Percentiles rank a stretch among this genome's conserved stretches.
Evolutionary conservation across 2,888 invertebrate genomes (phyloP).

Genomic region (Scrobipalpa atriplicella): DNA sequence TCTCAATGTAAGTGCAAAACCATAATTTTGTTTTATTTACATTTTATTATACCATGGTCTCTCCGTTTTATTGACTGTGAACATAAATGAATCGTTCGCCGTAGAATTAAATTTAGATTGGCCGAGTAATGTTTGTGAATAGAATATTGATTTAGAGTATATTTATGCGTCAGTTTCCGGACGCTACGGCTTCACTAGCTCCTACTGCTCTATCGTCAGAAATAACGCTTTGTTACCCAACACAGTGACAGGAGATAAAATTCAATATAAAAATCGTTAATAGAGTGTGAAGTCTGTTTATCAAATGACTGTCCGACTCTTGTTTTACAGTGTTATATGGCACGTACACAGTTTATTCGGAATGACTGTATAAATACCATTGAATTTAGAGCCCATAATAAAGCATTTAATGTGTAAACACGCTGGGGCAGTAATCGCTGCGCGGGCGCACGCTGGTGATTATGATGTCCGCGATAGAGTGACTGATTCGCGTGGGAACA

Average conservation of each 20-base stretch:
- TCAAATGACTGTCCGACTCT: constrained; percentile 2
- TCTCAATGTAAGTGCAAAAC: constrained; percentile 2
- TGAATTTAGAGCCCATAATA: constrained; percentile 41
- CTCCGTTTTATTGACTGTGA: constrained; percentile 49
- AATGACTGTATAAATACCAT: constrained; percentile 20
- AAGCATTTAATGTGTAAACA: constrained; percentile 47
- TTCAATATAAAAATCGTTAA: not conserved
- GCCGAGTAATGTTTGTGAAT: constrained; percentile 45
- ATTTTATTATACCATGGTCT: constrained; percentile 30
- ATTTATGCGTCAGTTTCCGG: constrained; percentile 40
- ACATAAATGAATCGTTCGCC: constrained; percentile 52
- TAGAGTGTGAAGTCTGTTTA: not conserved
- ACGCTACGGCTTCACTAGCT: not conserved
- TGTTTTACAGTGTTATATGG: not conserved
- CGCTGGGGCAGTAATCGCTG: constrained; percentile 30
- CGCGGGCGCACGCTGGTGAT: constrained; percentile 24
- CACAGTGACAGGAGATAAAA: not conserved
- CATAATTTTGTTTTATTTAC: constrained; percentile 25
- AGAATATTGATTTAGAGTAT: constrained; percentile 44
- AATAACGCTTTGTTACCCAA: constrained; percentile 31
- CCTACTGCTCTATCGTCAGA: constrained; percentile 2
- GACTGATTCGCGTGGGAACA: constrained; percentile 45
- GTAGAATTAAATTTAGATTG: constrained; percentile 58
- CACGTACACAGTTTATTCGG: constrained; percentile 5
- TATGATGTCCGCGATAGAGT: constrained; percentile 48